phyloP scores from a whole-genome alignment of 2,113 vertebrate genomes.

The Willisornis vidua region DNA sequence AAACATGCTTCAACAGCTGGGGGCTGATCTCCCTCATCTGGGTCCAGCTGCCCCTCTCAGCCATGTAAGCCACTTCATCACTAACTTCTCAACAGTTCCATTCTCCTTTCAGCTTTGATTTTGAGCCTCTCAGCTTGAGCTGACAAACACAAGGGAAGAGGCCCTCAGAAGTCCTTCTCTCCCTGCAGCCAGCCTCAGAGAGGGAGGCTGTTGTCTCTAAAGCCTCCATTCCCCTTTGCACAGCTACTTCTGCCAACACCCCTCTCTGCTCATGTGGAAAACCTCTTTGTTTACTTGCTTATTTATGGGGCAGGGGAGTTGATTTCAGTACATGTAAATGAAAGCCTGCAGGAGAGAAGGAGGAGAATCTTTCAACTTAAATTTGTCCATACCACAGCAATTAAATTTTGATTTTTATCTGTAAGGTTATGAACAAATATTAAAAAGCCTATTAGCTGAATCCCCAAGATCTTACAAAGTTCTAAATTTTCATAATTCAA shows the following conservation, averaged over 20 bases:
- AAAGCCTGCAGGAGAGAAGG: not conserved
- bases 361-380: not conserved
- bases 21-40: not conserved
- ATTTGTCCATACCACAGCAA: not conserved
- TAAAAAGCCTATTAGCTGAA: not conserved
- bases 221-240: not conserved
- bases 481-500: not conserved
- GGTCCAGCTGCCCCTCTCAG: not conserved
- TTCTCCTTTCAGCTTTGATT: not conserved
- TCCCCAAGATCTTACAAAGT: not conserved
- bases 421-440: not conserved
- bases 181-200: not conserved
- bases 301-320: not conserved
- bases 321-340: not conserved
- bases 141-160: not conserved
- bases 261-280: not conserved
- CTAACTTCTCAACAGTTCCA: not conserved
- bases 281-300: not conserved
- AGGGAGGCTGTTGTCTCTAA: not conserved
- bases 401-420: constrained; percentile 16
- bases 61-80: not conserved
- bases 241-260: not conserved
- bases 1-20: not conserved
- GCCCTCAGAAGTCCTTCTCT: not conserved
- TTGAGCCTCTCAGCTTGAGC: not conserved